Conservation (phyloP, 2,797 vertebrate genomes). For the Melanotaenia parkinsoni region DNA sequence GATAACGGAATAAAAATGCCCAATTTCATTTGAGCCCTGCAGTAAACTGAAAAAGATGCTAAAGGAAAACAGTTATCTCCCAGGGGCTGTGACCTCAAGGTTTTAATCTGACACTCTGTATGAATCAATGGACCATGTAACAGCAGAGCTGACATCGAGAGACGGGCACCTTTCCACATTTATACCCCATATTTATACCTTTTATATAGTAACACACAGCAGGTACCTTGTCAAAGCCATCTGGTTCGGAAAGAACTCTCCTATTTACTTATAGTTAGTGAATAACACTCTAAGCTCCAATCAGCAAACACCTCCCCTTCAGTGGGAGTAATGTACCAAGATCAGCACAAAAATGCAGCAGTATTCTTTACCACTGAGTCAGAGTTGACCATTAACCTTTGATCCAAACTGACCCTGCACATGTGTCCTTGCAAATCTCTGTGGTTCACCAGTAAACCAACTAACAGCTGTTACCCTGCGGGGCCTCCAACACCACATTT, state of each 20-base stretch:
- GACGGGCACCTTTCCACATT: slow-evolving; percentile 46
- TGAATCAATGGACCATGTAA: slow-evolving; percentile 59
- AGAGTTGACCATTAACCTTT: slow-evolving; percentile 71
- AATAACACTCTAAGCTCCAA: slow-evolving; percentile 57
- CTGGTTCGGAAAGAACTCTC: slow-evolving; percentile 43
- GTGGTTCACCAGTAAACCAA: slow-evolving; percentile 42
- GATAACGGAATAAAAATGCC: slow-evolving; percentile 18
- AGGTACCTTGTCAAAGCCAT: slow-evolving; percentile 55
- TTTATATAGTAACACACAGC: slow-evolving; percentile 38
- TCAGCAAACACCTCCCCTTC: slow-evolving; percentile 64
- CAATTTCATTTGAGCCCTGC: slow-evolving; percentile 50
- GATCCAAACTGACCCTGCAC: slow-evolving; percentile 53
- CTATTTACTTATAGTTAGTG: slow-evolving; percentile 70
- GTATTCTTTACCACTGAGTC: slow-evolving; percentile 53
- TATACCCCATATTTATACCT: slow-evolving; percentile 42
- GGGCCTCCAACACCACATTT: slow-evolving; percentile 66
- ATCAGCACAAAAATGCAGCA: slow-evolving; percentile 50
- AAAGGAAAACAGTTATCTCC: slow-evolving; percentile 49
- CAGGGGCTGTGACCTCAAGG: slow-evolving; percentile 51
- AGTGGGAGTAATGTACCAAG: slow-evolving; percentile 63
- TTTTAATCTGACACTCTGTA: slow-evolving; percentile 52
- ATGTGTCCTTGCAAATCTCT: slow-evolving; percentile 64
- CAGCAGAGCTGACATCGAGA: slow-evolving; percentile 48
- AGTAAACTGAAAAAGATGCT: slow-evolving; percentile 62
- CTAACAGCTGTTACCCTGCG: slow-evolving; percentile 75